phyloP scores from a whole-genome alignment of 2,113 vertebrate species.

The Lanius collurio region DNA sequence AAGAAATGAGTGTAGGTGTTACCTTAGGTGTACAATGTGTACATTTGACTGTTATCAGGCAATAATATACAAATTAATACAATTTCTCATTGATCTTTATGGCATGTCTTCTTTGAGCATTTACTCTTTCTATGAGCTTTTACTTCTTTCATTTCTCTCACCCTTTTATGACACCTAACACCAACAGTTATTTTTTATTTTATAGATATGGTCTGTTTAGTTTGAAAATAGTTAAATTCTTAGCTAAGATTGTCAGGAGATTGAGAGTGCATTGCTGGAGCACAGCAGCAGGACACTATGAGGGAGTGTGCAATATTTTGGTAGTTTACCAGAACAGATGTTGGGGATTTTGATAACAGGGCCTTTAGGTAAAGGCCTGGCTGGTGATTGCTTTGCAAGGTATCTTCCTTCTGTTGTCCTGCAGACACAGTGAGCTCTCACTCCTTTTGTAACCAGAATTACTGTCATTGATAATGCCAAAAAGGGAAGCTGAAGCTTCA shows the following conservation, averaged over 20 bases:
- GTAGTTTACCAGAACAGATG: background rate
- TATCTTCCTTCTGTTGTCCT: background rate
- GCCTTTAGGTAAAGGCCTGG: background rate
- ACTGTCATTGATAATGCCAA: background rate
- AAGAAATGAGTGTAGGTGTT: background rate
- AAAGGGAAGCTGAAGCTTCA: background rate
- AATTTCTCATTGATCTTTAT: background rate
- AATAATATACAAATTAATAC: background rate
- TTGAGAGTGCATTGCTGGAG: background rate
- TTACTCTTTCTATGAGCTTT: background rate
- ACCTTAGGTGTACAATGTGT: background rate
- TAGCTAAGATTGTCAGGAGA: background rate
- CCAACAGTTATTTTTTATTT: background rate
- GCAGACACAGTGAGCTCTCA: background rate
- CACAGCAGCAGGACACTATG: background rate
- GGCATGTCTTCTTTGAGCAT: background rate
- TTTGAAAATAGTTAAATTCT: background rate
- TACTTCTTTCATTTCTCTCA: background rate
- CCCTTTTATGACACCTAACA: background rate
- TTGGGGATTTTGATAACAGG: background rate
- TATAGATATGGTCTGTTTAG: background rate
- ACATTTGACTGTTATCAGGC: background rate
- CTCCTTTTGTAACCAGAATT: background rate
- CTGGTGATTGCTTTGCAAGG: background rate
- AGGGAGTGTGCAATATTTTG: background rate